These are phyloP conservation scores for Anhinga anhinga DNA, from an alignment of 2,113 vertebrate genomes.

Conservation along the genomic window DNA sequence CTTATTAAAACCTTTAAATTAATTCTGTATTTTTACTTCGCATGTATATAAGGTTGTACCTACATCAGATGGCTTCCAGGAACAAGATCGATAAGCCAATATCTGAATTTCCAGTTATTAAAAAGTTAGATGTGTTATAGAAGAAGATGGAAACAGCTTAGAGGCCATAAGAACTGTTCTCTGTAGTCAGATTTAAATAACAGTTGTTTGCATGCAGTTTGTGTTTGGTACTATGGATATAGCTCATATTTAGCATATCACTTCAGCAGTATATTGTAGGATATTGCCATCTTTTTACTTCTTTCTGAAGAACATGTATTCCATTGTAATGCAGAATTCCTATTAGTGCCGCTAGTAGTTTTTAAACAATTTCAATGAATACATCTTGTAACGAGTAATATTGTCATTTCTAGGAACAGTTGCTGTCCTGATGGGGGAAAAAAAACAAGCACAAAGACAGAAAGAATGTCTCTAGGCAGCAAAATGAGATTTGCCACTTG, in stretches of 20 bases:
- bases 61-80: not conserved
- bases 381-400: not conserved
- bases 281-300: not conserved
- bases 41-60: not conserved
- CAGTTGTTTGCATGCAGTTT: not conserved
- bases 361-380: conserved; percentile 30
- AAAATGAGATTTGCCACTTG: conserved; percentile 13
- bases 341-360: not conserved
- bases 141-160: not conserved
- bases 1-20: not conserved
- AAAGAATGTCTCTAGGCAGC: not conserved
- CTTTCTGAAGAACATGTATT: not conserved
- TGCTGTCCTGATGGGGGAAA: not conserved
- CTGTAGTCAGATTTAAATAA: not conserved
- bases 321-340: not conserved
- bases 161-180: not conserved
- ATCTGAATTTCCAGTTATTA: conserved; percentile 23
- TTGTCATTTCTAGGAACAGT: conserved; percentile 4
- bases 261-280: not conserved
- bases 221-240: not conserved
- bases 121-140: not conserved
- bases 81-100: not conserved
- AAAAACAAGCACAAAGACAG: not conserved
- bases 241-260: not conserved
- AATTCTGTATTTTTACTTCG: conserved; percentile 17